Evolutionary conservation across 1,140 invertebrate species (phyloP).

Genomic region (Apis mellifera): DNA sequence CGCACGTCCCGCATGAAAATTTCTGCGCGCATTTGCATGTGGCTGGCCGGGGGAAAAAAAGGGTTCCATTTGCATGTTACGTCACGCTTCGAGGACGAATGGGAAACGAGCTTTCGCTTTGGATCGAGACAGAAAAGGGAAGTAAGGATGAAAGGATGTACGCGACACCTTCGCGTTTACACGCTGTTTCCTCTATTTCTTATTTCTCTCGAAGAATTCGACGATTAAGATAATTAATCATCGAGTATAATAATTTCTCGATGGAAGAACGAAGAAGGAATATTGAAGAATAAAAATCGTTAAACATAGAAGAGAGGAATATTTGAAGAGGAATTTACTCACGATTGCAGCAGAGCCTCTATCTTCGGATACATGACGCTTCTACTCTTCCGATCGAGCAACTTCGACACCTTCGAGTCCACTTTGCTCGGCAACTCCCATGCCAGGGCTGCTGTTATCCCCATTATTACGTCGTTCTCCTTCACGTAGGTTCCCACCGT

Average conservation of each 20-base stretch:
- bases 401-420: conserved; percentile 71
- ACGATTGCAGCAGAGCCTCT: conserved; percentile 79
- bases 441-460: conserved; percentile 78
- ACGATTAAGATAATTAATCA: not conserved
- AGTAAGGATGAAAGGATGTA: not conserved
- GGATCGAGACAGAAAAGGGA: not conserved
- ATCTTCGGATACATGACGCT: conserved; percentile 79
- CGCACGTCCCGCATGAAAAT: conserved; percentile 50
- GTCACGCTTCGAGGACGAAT: conserved; percentile 11
- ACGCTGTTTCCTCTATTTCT: not conserved
- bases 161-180: too few relatives aligned
- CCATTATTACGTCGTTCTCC: conserved; percentile 75
- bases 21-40: conserved; percentile 52
- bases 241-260: not conserved
- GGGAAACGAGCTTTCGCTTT: conserved; percentile 15
- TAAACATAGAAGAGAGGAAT: not conserved
- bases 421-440: conserved; percentile 80
- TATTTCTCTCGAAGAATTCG: not conserved
- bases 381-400: conserved; percentile 74
- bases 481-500: conserved; percentile 76
- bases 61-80: conserved; percentile 49
- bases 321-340: conserved; percentile 63
- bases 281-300: too few relatives aligned
- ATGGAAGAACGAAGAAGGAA: not conserved
- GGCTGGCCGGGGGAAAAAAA: conserved; percentile 3